phyloP scores from a whole-genome alignment of 2,797 vertebrate species.

The Acomys russatus region DNA sequence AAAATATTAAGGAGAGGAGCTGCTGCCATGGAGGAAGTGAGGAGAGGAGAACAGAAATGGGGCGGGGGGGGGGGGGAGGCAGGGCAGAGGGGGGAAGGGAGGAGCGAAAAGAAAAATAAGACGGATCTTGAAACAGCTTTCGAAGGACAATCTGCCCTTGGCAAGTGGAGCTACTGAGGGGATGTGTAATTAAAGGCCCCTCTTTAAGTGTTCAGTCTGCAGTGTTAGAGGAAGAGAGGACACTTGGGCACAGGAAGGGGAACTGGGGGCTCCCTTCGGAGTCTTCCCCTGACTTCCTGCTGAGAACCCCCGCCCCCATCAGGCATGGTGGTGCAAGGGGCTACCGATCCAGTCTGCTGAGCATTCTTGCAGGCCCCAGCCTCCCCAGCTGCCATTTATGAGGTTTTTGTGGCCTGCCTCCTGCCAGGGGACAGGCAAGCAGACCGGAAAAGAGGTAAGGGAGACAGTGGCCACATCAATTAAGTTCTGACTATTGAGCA shows the following conservation, averaged over 20 bases:
- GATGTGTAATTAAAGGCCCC: not conserved
- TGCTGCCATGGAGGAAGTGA: not conserved
- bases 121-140: not conserved
- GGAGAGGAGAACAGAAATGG: not conserved
- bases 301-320: not conserved
- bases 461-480: not conserved
- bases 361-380: not conserved
- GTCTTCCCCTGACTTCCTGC: not conserved
- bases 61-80: not conserved
- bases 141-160: not conserved
- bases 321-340: not conserved
- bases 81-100: not conserved
- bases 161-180: not conserved
- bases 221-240: not conserved
- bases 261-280: not conserved
- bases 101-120: not conserved
- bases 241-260: not conserved
- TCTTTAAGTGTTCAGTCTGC: not conserved
- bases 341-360: not conserved
- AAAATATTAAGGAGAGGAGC: not conserved
- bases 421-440: not conserved
- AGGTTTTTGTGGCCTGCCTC: not conserved
- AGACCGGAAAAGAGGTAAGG: no score
- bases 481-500: not conserved
- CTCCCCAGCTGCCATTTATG: not conserved